Base-by-base conservation (phyloP, 2,888 invertebrate genomes). In the Oxyteleia sp. region DNA sequence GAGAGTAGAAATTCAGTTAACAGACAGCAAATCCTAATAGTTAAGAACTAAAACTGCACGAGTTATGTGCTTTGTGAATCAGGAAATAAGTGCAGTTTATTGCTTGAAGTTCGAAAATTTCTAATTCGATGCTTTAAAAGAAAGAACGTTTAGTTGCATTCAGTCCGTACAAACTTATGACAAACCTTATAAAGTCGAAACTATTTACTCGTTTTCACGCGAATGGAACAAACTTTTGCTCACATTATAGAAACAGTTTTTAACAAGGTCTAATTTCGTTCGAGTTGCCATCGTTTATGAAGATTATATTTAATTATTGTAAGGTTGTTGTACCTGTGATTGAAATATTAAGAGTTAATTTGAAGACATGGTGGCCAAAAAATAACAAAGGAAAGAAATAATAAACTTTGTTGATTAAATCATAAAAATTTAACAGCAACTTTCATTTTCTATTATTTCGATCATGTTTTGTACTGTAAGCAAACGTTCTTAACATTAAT, bases 151-250 rank as follows among this genome's bases (percentile, higher is more conserved):
- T 63, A 63, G 63, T 16, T 45, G 74, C 55, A 38, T 64, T 55
- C 64, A 75, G 55, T 75, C 55, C 53, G 47, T 47, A 45, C 18
- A 57, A 75, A 75, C 74, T 75, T 75, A 26, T 20, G 45, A 20
- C 11, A 53, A 55, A 43, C 32, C 64, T 63, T 64, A 74, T 45
- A 63, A 55, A 55, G 45, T 64, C 26, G 41, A 51, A 59, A 53
- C 72, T 51, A 51, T 61, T 53, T 72, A 32, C 63, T 41, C 49
- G 26, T 51, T 18, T 32, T 69, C 32, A 23, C 18, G 49, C 51
- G 51, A 8, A 51, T 26, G 41, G 23, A 29, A 49, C 53, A 29
- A 53, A 55, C 69, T 55, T 43, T 10, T 35, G 38, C 26, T 26
- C 47, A 32, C 35, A 71, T 47, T 57, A 38, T 59, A 16, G 35